These are phyloP conservation scores for Anniella stebbinsi DNA, from an alignment of 2,797 vertebrate species.

Conservation along the genomic window DNA sequence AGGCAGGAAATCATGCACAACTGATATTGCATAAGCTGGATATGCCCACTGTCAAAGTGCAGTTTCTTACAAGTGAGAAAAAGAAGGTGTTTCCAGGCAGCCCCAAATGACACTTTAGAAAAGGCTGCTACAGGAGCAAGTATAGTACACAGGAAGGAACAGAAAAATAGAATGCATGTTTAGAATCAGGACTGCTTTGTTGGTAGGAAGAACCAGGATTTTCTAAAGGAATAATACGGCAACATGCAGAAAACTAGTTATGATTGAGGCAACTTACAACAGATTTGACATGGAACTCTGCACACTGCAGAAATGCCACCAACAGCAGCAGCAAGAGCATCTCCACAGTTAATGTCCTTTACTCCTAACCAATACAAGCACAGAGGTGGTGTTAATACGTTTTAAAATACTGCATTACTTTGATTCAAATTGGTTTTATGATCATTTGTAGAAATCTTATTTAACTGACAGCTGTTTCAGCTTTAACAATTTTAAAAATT, in stretches of 20 bases:
- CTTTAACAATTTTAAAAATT: conserved; percentile 43
- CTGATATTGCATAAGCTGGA: conserved; percentile 64
- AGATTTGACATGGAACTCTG: conserved; percentile 84
- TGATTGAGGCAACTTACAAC: conserved; percentile 82
- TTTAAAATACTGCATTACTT: conserved; percentile 7
- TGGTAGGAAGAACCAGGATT: conserved; percentile 48
- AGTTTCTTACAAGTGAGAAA: conserved; percentile 71
- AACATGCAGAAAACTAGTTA: conserved; percentile 64
- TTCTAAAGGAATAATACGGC: conserved; percentile 30
- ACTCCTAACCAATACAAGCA: conserved; percentile 74
- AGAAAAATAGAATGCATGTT: conserved; percentile 61
- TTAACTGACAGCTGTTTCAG: conserved; percentile 27
- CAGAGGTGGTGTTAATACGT: conserved; percentile 58
- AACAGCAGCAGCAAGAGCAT: conserved; percentile 76
- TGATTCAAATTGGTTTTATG: conserved; percentile 37
- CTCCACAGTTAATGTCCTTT: conserved; percentile 72
- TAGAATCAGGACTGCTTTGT: conserved; percentile 56
- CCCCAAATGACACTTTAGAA: conserved; percentile 70
- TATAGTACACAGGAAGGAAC: conserved; percentile 61
- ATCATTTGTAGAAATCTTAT: conserved; percentile 5
- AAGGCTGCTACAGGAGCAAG: conserved; percentile 62
- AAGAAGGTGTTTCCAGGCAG: conserved; percentile 71
- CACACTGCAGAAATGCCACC: conserved; percentile 77
- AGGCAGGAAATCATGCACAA: conserved; percentile 78
- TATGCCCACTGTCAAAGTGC: conserved; percentile 77